A percentile compares a stretch with the other conserved stretches of the same genome.
These are phyloP conservation scores for Meganola albula DNA, from an alignment of 2,888 invertebrate species.

Conservation along the genomic window DNA sequence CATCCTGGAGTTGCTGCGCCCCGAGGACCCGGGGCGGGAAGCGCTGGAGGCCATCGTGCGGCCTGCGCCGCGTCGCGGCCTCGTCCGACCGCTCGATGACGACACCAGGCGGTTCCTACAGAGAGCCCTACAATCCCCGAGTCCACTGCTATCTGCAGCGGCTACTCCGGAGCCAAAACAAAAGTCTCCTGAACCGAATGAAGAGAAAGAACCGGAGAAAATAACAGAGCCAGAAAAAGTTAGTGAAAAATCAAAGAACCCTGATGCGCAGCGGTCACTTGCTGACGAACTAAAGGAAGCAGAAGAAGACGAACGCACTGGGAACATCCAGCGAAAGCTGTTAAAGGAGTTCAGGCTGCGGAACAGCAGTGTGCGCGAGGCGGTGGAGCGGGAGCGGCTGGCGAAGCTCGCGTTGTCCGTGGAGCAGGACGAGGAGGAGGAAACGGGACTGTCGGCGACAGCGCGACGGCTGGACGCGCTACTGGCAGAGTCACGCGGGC, in stretches of 20 bases:
- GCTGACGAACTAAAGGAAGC: constrained; percentile 67
- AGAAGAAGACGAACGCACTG: constrained; percentile 47
- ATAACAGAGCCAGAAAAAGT: constrained; percentile 15
- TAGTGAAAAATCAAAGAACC: constrained; percentile 23
- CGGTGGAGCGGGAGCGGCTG: constrained; percentile 59
- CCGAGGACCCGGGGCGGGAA: constrained; percentile 60
- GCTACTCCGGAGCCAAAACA: constrained; percentile 38
- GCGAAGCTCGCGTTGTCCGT: constrained; percentile 64
- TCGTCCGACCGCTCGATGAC: constrained; percentile 57
- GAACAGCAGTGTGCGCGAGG: constrained; percentile 43
- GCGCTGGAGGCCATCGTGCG: constrained; percentile 64
- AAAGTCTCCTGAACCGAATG: constrained; percentile 11
- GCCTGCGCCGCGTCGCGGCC: constrained; percentile 57
- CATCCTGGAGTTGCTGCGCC: constrained; percentile 60
- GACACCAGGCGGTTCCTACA: constrained; percentile 64
- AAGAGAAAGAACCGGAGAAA: constrained; percentile 8
- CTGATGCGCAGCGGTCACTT: constrained; percentile 41
- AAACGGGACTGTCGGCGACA: constrained; percentile 50
- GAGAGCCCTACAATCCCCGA: constrained; percentile 53
- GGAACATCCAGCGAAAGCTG: constrained; percentile 37
- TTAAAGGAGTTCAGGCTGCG: constrained; percentile 42
- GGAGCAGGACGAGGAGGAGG: constrained; percentile 58
- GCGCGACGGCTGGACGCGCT: constrained; percentile 61
- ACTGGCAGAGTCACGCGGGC: constrained; percentile 62
- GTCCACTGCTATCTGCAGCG: constrained; percentile 39